A percentile compares a stretch with the other conserved stretches of the same genome.
Conservation (phyloP, 2,888 invertebrate genomes). For the Hermodice carunculata region DNA sequence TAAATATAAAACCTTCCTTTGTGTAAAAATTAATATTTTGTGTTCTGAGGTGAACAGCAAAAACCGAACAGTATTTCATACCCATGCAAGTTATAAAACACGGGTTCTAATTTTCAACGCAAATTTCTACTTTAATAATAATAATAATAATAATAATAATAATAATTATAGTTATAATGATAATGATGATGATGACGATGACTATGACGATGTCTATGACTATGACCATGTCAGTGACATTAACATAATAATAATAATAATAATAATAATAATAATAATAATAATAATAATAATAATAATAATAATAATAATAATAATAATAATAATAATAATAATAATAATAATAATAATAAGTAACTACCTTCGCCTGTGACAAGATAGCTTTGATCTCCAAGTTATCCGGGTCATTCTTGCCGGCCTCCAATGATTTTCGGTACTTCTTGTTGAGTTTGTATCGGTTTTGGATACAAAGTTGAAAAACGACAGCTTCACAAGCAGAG, state of each 20-base stretch:
- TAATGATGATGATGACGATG: not conserved
- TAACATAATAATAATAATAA: not conserved
- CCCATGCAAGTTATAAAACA: no score
- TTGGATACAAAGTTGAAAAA: constrained; percentile 68
- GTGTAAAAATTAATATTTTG: no score
- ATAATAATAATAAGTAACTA: no score
- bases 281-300: no score
- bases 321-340: no score
- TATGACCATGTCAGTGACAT: not conserved
- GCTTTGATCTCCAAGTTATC: constrained; percentile 38
- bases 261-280: not conserved
- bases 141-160: not conserved
- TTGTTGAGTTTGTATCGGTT: constrained; percentile 70
- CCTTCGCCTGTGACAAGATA: constrained; percentile 46
- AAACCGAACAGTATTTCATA: no score
- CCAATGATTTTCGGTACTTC: constrained; percentile 59
- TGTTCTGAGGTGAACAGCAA: no score
- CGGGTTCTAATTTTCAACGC: no score
- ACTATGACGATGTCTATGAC: not conserved
- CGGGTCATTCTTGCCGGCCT: constrained; percentile 8
- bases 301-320: no score
- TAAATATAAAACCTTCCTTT: no score
- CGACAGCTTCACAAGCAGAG: constrained; percentile 55
- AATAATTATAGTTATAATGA: constrained; percentile 1
- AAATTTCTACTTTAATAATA: no score